phyloP scores from a whole-genome alignment of 1,140 invertebrate species.

The Chlorops oryzae region DNA sequence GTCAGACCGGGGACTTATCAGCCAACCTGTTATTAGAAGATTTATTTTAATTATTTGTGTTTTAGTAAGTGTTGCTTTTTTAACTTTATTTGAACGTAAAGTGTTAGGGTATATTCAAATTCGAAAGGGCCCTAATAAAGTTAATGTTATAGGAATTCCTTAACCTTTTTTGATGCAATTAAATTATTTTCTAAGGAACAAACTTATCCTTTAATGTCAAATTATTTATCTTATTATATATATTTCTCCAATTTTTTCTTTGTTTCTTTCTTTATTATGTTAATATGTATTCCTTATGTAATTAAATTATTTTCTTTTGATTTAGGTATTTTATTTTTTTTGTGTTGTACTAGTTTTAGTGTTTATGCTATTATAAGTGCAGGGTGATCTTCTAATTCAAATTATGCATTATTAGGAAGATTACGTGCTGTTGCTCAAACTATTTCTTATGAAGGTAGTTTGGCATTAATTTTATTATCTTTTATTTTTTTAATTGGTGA shows the following conservation, averaged over 20 bases:
- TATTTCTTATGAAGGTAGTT: too few species aligned
- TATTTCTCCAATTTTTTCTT: conserved; percentile 51
- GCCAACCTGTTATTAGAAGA: too few species aligned
- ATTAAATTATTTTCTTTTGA: conserved; percentile 28
- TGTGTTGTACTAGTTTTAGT: conserved; percentile 44
- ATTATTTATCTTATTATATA: conserved; percentile 52
- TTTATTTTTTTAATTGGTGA: too few species aligned
- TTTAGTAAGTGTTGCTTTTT: too few species aligned
- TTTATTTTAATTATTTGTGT: too few species aligned
- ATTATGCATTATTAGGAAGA: conserved; percentile 57
- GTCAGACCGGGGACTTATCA: too few species aligned
- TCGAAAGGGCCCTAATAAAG: conserved; percentile 63
- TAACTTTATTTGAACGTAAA: too few species aligned
- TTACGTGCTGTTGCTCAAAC: too few species aligned
- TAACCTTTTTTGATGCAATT: conserved; percentile 60
- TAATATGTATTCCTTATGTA: conserved; percentile 49
- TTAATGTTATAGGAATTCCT: conserved; percentile 53
- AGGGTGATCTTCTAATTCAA: too few species aligned
- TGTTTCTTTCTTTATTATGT: conserved; percentile 51
- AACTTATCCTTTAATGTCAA: conserved; percentile 47
- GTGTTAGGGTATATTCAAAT: conserved; percentile 61
- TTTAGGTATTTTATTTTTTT: conserved; percentile 38
- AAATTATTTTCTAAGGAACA: conserved; percentile 58
- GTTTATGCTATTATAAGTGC: conserved; percentile 38
- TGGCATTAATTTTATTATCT: too few species aligned